These are phyloP conservation scores for Ricordea florida DNA, from an alignment of 92 coral and sea anemone genomes.

Conservation along the genomic window DNA sequence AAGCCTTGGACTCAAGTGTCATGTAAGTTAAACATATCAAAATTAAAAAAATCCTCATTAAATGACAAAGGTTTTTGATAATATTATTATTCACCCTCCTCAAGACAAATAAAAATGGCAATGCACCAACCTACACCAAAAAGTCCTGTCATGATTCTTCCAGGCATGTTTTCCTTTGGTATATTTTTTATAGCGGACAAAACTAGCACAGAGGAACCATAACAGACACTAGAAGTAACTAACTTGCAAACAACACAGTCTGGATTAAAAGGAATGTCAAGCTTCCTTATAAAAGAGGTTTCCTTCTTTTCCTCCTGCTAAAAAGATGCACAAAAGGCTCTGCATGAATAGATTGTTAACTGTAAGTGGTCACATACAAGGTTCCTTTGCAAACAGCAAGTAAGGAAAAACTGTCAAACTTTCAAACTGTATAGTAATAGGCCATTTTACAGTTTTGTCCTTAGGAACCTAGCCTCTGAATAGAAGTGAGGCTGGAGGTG, in stretches of 20 bases:
- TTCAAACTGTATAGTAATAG: too few species aligned
- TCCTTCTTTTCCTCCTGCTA: conserved; percentile 3
- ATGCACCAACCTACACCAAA: conserved; percentile 74
- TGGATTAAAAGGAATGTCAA: conserved; percentile 67
- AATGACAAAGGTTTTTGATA: background rate
- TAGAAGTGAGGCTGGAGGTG: too few species aligned
- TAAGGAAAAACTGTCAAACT: too few species aligned
- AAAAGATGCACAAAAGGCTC: background rate
- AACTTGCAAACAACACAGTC: conserved; percentile 83
- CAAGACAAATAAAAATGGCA: background rate
- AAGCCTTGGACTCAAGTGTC: too few species aligned
- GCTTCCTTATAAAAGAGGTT: conserved; percentile 34
- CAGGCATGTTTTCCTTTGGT: conserved; percentile 60
- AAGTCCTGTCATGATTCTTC: conserved; percentile 64
- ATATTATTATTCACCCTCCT: background rate
- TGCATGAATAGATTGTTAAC: too few species aligned
- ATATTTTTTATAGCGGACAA: conserved; percentile 59
- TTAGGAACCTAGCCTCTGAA: too few species aligned
- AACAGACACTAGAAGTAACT: conserved; percentile 72
- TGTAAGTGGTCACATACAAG: background rate
- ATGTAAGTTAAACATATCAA: background rate
- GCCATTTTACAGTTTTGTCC: too few species aligned
- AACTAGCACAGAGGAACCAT: conserved; percentile 75
- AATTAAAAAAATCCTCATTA: background rate
- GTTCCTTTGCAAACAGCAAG: too few species aligned